Evolutionary conservation across 2,888 invertebrate species (phyloP).

Genomic region (Drosophila paramelanica): DNA sequence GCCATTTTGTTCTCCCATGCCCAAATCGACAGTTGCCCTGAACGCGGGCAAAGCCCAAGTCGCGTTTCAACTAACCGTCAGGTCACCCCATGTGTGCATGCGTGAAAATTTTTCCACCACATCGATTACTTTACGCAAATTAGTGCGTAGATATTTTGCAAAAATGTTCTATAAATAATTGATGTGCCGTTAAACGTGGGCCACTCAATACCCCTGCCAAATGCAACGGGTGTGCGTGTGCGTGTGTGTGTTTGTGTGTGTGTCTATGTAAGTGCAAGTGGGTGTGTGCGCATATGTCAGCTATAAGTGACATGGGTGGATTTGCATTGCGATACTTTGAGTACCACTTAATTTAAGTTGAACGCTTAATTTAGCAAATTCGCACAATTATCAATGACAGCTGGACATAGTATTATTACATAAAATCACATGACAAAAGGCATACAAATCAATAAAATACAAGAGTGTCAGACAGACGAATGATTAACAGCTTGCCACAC

Average conservation of each 20-base stretch:
- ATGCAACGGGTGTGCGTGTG: slow-evolving; percentile 1
- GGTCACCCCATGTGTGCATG: slow-evolving; percentile 70
- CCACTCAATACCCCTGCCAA: slow-evolving; percentile 10
- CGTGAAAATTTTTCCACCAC: slow-evolving; percentile 80
- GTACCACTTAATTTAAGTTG: slow-evolving; percentile 62
- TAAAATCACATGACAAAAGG: too few relatives aligned
- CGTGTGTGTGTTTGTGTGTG: slow-evolving; percentile 2
- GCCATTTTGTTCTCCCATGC: slow-evolving; percentile 42
- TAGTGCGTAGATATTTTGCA: slow-evolving; percentile 82
- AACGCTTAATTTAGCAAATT: slow-evolving; percentile 74
- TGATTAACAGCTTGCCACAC: too few relatives aligned
- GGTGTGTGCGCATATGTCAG: slow-evolving; percentile 2
- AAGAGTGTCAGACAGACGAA: too few relatives aligned
- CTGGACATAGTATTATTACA: slow-evolving; percentile 25
- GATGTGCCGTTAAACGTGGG: slow-evolving; percentile 61
- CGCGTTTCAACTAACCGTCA: slow-evolving; percentile 22
- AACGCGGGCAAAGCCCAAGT: slow-evolving; percentile 3
- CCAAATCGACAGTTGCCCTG: slow-evolving; percentile 15
- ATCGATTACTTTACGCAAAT: slow-evolving; percentile 82
- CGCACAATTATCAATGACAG: slow-evolving; percentile 56
- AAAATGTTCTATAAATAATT: slow-evolving; percentile 81
- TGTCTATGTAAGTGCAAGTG: neutral
- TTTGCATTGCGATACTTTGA: slow-evolving; percentile 39
- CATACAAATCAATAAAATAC: too few relatives aligned
- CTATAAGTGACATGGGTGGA: slow-evolving; percentile 1